A percentile compares a stretch with the other conserved stretches of the same genome.
Conservation (phyloP, 2,113 vertebrate species). For the Mustelus asterias region DNA sequence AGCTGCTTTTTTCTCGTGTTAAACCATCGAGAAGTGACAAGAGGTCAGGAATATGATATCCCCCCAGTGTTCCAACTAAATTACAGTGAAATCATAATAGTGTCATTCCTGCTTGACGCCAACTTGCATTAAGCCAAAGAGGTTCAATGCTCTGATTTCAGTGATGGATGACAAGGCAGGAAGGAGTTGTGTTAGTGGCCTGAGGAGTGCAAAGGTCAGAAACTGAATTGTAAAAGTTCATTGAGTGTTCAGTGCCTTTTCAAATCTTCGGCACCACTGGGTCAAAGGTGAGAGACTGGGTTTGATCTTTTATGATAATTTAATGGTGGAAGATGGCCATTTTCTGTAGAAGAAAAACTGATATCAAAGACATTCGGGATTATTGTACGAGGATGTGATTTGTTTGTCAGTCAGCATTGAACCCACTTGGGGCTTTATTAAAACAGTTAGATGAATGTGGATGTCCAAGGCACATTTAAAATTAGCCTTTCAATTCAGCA, state of each 20-base stretch:
- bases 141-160: slow-evolving; percentile 30
- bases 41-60: slow-evolving; percentile 36
- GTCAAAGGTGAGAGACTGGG: slow-evolving; percentile 37
- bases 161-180: slow-evolving; percentile 21
- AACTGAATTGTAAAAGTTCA: slow-evolving; percentile 32
- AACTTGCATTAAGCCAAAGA: neutral
- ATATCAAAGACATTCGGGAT: neutral
- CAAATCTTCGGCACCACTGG: slow-evolving; percentile 16
- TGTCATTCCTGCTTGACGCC: slow-evolving; percentile 27
- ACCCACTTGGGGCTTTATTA: neutral
- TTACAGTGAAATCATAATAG: slow-evolving; percentile 37
- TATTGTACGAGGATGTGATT: slow-evolving; percentile 16
- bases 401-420: neutral
- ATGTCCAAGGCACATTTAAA: neutral
- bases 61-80: slow-evolving; percentile 14
- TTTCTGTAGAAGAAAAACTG: neutral
- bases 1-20: neutral
- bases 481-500: neutral
- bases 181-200: slow-evolving; percentile 23
- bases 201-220: slow-evolving; percentile 27
- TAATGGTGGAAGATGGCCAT: slow-evolving; percentile 22
- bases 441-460: neutral
- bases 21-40: slow-evolving; percentile 3
- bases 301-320: slow-evolving; percentile 39
- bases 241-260: slow-evolving; percentile 29